Base-by-base conservation (phyloP, 2,797 vertebrate species). In the Urocyon cinereoargenteus region DNA sequence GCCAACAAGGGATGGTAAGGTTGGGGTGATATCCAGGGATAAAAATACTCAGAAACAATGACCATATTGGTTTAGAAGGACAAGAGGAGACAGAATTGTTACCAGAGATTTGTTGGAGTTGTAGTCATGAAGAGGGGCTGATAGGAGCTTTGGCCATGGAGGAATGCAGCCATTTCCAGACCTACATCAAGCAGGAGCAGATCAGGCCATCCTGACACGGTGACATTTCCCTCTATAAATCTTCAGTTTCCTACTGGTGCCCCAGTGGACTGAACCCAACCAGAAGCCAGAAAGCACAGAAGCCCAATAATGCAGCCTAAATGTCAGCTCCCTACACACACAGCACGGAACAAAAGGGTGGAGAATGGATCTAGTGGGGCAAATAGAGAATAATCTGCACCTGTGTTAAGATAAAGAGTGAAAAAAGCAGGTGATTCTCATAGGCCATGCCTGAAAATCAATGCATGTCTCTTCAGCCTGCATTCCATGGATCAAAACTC, bases 301-400 rank as follows among this genome's bases (percentile, higher is more conserved):
- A 51, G 5, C 26, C 22, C 16, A 11, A 11, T 18, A 13, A 51
- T 18, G 9, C 51, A 19, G 31, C 61, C 24, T n/a, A 36, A 34
- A 28, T 10, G 31, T 61, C 53, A 68, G 5, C 31, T 53, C 21
- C 8, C 22, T 14, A 12, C 51, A 57, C 59, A 24, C 22, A 22
- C 2, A 22, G 70, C 49, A 12, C 2, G 18, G 16, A 3, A n/a
- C 0, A 28, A 12, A 24, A 57, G 6, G 3, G 26, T 15, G 14
- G 1, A 31, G 8, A 55, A 61, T 18, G 22, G 31, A 72, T 57
- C 62, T 61, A 5, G 16, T 1, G 14, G 24, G 40, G 9, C 0
- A 72, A 36, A 62, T 15, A 62, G 6, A 24, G n/a, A 31, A 66
- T 31, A 62, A 70, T 53, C 82, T 34, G 26, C 6, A 59, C 19